phyloP scores from a whole-genome alignment of 2,888 invertebrate species.

The Catocala sponsa region DNA sequence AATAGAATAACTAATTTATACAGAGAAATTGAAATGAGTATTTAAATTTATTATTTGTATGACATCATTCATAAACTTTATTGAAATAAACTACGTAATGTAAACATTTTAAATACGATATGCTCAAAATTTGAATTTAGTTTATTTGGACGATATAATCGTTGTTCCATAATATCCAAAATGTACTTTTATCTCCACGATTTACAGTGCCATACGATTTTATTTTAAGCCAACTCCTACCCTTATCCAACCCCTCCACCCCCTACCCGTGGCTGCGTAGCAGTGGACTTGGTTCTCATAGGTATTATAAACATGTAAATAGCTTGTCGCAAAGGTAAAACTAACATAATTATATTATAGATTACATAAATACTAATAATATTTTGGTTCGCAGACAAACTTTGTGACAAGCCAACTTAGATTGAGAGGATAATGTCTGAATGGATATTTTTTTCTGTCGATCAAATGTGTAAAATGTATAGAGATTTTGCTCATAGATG shows the following conservation, averaged over 20 bases:
- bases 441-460: slow-evolving; percentile 65
- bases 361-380: slow-evolving; percentile 56
- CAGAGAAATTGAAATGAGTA: no score
- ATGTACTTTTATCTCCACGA: slow-evolving; percentile 23
- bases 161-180: slow-evolving; percentile 19
- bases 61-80: no score
- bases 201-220: slow-evolving; percentile 30
- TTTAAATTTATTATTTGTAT: no score
- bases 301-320: slow-evolving; percentile 76
- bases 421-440: slow-evolving; percentile 68
- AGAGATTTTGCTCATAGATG: slow-evolving; percentile 84
- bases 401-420: slow-evolving; percentile 81
- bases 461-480: slow-evolving; percentile 83
- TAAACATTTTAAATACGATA: background rate
- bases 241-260: slow-evolving; percentile 39
- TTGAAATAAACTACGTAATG: no score
- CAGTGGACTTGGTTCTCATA: slow-evolving; percentile 87
- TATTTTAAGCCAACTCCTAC: slow-evolving; percentile 32
- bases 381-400: slow-evolving; percentile 62
- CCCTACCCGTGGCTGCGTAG: slow-evolving; percentile 79
- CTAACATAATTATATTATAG: slow-evolving; percentile 59
- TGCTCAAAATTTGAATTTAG: background rate
- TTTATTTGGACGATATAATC: slow-evolving; percentile 21
- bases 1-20: no score
- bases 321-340: slow-evolving; percentile 86